phyloP scores from a whole-genome alignment of 2,113 vertebrate species.

The Phaethon lepturus region DNA sequence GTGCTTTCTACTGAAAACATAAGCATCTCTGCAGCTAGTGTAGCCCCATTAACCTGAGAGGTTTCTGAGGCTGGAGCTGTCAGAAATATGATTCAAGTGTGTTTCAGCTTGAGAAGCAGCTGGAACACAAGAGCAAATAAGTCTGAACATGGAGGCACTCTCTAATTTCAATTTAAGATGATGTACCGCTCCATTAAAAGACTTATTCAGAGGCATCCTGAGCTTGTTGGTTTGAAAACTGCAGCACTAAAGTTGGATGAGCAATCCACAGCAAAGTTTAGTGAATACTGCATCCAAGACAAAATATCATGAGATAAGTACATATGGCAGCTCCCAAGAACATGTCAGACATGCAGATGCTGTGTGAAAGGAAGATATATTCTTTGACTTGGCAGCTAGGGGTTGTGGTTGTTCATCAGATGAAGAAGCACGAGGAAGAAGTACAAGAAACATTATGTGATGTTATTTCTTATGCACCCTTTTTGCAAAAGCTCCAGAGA shows the following conservation, averaged over 20 bases:
- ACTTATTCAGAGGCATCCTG: background rate
- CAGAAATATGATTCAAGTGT: background rate
- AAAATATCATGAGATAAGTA: background rate
- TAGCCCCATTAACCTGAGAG: background rate
- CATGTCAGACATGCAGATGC: background rate
- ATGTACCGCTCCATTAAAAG: background rate
- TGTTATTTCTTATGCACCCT: background rate
- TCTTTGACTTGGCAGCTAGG: conserved; percentile 22
- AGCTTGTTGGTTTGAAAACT: background rate
- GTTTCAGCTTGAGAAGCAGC: background rate
- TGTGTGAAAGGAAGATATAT: background rate
- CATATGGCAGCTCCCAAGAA: conserved; percentile 3
- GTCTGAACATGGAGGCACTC: background rate
- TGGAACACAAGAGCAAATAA: background rate
- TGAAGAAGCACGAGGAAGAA: background rate
- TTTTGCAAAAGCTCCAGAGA: background rate
- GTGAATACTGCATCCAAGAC: background rate
- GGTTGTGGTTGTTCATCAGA: background rate
- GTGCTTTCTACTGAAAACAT: background rate
- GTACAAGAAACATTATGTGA: background rate
- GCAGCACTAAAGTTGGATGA: background rate
- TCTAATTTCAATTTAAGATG: background rate
- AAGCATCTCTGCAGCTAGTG: background rate
- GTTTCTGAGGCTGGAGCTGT: background rate
- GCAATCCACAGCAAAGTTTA: background rate